These are phyloP conservation scores for Marisa cornuarietis DNA, from an alignment of 1,140 invertebrate genomes.

Conservation along the genomic window DNA sequence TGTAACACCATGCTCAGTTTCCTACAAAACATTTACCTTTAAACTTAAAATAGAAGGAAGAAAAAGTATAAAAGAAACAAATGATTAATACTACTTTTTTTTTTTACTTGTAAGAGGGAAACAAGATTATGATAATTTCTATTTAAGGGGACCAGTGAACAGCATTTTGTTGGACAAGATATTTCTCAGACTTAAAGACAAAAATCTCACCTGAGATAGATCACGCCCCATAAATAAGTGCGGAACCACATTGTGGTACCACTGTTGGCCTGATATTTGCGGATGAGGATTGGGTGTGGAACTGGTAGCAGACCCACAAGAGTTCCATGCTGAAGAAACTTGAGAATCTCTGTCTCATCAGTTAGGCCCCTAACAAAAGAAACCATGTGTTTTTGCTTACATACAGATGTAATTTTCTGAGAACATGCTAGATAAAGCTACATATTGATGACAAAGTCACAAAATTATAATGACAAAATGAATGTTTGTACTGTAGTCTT, in stretches of 20 bases:
- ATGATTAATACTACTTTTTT: background rate
- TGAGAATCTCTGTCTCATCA: constrained; percentile 98
- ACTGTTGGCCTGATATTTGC: constrained; percentile 98
- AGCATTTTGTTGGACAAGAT: background rate
- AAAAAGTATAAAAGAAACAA: background rate
- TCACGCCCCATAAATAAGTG: constrained; percentile 99
- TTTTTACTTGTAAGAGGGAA: too few species aligned
- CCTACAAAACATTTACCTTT: background rate
- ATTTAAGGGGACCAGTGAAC: background rate
- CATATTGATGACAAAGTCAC: too few species aligned
- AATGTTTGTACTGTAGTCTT: background rate
- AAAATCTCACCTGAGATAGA: constrained; percentile 85
- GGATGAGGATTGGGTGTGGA: constrained; percentile 97
- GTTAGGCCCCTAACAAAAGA: constrained; percentile 84
- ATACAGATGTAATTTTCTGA: background rate
- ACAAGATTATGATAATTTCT: too few species aligned
- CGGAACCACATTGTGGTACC: constrained; percentile 99
- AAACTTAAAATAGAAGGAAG: too few species aligned
- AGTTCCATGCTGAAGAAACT: constrained; percentile 98
- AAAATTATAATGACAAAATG: background rate
- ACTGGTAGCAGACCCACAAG: constrained; percentile 97
- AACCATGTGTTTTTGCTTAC: background rate
- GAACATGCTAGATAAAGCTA: too few species aligned
- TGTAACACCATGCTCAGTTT: too few species aligned
- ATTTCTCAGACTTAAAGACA: background rate